A percentile compares a stretch with the other conserved stretches of the same genome.
Evolutionary conservation across 2,888 invertebrate genomes (phyloP).

Genomic region (Leptogaster cylindrica): DNA sequence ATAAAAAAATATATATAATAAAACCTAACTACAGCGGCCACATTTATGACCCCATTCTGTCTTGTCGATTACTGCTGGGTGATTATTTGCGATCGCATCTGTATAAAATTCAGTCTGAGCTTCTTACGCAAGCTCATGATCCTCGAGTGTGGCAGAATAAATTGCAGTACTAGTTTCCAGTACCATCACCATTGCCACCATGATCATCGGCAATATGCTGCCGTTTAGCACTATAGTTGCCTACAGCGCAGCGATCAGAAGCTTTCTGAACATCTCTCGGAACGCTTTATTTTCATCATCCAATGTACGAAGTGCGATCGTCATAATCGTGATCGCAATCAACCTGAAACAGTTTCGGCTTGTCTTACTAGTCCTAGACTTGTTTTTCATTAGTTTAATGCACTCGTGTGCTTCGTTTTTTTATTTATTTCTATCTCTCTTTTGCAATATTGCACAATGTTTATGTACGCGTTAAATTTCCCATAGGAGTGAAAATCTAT

Average conservation of each 20-base stretch:
- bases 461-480: conserved; percentile 35
- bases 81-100: conserved; percentile 39
- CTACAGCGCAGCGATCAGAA: conserved; percentile 6
- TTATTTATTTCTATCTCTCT: background rate
- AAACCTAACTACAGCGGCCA: conserved; percentile 24
- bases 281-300: background rate
- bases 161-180: background rate
- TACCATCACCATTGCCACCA: conserved; percentile 5
- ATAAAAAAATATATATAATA: too few relatives aligned
- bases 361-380: conserved; percentile 37
- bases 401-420: conserved; percentile 5
- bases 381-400: conserved; percentile 35
- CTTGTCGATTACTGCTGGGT: conserved; percentile 29
- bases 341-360: conserved; percentile 33
- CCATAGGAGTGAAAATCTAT: conserved; percentile 30
- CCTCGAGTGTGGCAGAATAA: background rate
- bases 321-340: conserved; percentile 40
- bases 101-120: conserved; percentile 39
- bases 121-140: conserved; percentile 35
- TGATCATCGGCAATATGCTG: conserved; percentile 2
- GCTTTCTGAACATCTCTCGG: conserved; percentile 32
- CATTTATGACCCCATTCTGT: conserved; percentile 40
- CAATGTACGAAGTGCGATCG: conserved; percentile 7
- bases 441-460: conserved; percentile 22
- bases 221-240: background rate